phyloP scores from a whole-genome alignment of 37 sponge, comb jelly and placozoan genomes.

The Agelas oroides region DNA sequence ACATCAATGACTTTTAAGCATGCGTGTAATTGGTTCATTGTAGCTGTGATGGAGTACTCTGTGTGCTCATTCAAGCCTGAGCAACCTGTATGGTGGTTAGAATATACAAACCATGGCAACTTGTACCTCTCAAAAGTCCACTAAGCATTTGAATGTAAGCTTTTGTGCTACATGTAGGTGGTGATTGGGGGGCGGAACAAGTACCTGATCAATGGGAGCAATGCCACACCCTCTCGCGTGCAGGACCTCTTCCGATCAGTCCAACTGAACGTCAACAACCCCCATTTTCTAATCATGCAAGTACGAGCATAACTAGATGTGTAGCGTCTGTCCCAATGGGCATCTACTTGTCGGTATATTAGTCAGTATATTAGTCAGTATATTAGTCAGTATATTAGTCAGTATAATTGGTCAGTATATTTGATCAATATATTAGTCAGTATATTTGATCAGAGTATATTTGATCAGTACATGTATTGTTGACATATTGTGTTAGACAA shows the following conservation, averaged over 20 bases:
- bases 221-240: conserved; percentile 92
- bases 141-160: too few species aligned
- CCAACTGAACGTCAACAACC: conserved; percentile 98
- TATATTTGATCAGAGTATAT: too few species aligned
- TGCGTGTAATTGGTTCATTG: too few species aligned
- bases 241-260: conserved; percentile 98
- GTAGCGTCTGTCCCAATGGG: neutral
- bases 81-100: too few species aligned
- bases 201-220: conserved; percentile 97
- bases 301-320: conserved; percentile 34
- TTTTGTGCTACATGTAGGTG: conserved; percentile 57
- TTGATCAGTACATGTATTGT: too few species aligned
- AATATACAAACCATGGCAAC: too few species aligned
- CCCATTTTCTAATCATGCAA: conserved; percentile 99
- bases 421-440: too few species aligned
- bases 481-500: too few species aligned
- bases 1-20: too few species aligned
- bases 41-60: too few species aligned
- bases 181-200: conserved; percentile 99
- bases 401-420: conserved; percentile 13
- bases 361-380: neutral
- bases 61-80: too few species aligned
- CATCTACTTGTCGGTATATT: neutral
- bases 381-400: neutral
- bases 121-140: too few species aligned